A percentile compares a stretch with the other conserved stretches of the same genome.
Evolutionary conservation across 2,797 vertebrate species (phyloP).

Genomic region (Orientallactaga sibirica): DNA sequence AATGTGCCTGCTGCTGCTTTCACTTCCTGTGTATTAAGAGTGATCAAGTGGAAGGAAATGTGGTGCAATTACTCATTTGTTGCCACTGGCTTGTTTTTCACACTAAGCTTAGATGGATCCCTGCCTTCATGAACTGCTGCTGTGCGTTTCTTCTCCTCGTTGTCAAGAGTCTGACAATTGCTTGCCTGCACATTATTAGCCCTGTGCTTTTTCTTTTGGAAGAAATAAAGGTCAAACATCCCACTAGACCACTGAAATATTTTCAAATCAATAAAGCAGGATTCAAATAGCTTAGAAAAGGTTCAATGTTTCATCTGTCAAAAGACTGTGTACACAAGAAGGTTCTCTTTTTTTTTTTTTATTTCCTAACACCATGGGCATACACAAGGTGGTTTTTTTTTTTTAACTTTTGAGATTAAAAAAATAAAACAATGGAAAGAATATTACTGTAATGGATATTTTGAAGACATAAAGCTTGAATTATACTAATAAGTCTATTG

Average conservation of each 20-base stretch:
- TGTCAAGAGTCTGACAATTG: slow-evolving; percentile 63
- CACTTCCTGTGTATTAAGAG: not conserved
- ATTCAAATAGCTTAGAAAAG: slow-evolving; percentile 59
- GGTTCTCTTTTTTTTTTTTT: not conserved
- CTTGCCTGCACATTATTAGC: slow-evolving; percentile 44
- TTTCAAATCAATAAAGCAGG: slow-evolving; percentile 65
- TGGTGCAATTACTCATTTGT: slow-evolving; percentile 35
- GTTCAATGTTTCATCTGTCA: not conserved
- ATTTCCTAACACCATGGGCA: not conserved
- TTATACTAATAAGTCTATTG: not conserved
- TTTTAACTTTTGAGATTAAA: not conserved
- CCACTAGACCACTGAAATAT: slow-evolving; percentile 15
- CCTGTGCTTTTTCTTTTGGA: slow-evolving; percentile 56
- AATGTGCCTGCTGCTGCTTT: slow-evolving; percentile 36
- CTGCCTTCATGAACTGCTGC: not conserved
- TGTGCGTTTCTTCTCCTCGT: slow-evolving; percentile 36
- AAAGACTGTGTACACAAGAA: not conserved
- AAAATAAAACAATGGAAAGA: slow-evolving; percentile 32
- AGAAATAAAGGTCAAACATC: slow-evolving; percentile 71
- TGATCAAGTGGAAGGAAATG: not conserved
- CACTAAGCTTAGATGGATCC: not conserved
- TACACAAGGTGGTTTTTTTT: not conserved
- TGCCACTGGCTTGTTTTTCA: slow-evolving; percentile 58
- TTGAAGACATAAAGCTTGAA: not conserved
- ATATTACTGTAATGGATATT: not conserved